Percentiles rank a stretch among this genome's conserved stretches.
Evolutionary conservation across 2,797 vertebrate species (phyloP).

Genomic region (Nyctibius grandis): DNA sequence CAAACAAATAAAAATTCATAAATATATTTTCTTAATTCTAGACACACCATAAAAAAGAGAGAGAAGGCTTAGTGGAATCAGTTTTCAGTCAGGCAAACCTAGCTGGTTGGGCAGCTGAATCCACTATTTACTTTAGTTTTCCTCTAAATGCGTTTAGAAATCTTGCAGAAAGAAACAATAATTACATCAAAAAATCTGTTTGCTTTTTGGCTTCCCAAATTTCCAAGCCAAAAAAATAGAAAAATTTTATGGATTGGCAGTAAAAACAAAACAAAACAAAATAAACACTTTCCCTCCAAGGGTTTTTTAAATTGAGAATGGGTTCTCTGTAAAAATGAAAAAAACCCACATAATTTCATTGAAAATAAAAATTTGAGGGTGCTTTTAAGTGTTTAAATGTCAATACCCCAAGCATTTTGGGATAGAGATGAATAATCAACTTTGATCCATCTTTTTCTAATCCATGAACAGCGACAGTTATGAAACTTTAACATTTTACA

Average conservation of each 20-base stretch:
- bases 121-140: neutral
- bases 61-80: neutral
- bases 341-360: neutral
- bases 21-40: neutral
- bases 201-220: neutral
- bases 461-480: neutral
- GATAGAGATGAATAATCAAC: neutral
- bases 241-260: fast-evolving
- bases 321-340: neutral
- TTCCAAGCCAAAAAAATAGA: neutral
- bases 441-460: neutral
- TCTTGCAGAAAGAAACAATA: neutral
- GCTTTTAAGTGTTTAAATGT: neutral
- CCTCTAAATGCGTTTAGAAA: neutral
- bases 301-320: neutral
- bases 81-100: neutral
- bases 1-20: neutral
- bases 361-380: neutral
- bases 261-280: neutral
- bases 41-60: neutral
- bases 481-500: neutral
- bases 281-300: fast-evolving
- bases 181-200: neutral
- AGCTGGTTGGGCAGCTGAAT: neutral
- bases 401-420: neutral